Evolutionary conservation across 37 sponge, comb jelly and placozoan genomes (phyloP), one percentile per base, ranked within the genome.

Genomic region (Dysidea cf. avara): DNA sequence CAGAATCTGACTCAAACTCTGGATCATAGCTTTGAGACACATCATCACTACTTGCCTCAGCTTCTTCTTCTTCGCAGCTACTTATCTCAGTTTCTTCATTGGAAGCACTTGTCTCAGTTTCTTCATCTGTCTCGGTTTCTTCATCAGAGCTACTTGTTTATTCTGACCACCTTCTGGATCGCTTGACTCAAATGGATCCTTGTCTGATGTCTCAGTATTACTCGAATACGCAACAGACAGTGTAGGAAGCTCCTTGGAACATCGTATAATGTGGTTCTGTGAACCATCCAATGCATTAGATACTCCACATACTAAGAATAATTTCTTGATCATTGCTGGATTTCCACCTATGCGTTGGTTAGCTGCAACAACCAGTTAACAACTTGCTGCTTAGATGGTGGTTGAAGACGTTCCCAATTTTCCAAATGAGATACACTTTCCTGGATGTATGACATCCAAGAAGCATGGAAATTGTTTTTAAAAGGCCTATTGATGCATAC

Each of bases 231-330:
- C 7, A 43, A 43, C n/a, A 53, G 51, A 53, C 31, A 55, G 5
- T 14, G 11, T 32, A 30, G 36, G 43, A 28, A 71, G 56, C 34
- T 71, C 56, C 56, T 71, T 53, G 12, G 72, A 54, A 71, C 72
- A 71, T 2, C 56, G 31, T 18, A 71, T n/a, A n/a, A 37, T 24
- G 37, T 39, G 12, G 37, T 36, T 39, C 37, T 63, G n/a, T n/a
- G n/a, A n/a, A 5, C 56, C 48, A 35, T 60, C 68, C 26, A 75
- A 52, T 14, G 76, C 50, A 63, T 75, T 75, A 34, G 78, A 53
- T 25, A 77, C 22, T 51, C 57, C 78, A 66, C 56, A 40, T 3
- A 77, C 78, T 32, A 66, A 57, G 36, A 77, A 77, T 32, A 68
- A 66, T 39, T 77, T 77, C 39, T 77, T 77, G 6, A 77, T 57